phyloP scores from a whole-genome alignment of 2,888 invertebrate genomes.

The Tholera decimalis region DNA sequence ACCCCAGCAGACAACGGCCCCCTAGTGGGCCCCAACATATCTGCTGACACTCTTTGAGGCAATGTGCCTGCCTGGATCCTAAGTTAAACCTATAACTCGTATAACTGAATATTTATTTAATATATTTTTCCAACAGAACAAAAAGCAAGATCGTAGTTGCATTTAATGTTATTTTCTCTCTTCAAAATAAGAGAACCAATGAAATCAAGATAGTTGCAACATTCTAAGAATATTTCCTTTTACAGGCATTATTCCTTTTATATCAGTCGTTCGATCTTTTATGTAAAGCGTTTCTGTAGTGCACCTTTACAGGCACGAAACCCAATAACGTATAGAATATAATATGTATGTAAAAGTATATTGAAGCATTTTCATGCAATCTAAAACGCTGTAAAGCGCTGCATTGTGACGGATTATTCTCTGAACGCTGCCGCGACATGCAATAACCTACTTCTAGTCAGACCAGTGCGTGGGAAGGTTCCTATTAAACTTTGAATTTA shows the following conservation, averaged over 20 bases:
- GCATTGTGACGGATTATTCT: constrained; percentile 9
- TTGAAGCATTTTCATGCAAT: constrained; percentile 11
- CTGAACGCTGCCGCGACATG: not conserved
- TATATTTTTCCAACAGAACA: not conserved
- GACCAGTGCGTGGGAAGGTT: constrained; percentile 21
- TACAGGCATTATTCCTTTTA: constrained; percentile 32
- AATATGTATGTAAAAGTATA: constrained; percentile 37
- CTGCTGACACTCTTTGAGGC: too few species aligned
- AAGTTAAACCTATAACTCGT: too few species aligned
- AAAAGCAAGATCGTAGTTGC: not conserved
- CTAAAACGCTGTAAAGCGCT: constrained; percentile 4
- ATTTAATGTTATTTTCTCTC: not conserved
- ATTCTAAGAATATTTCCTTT: constrained; percentile 11
- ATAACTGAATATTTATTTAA: not conserved
- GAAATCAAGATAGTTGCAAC: constrained; percentile 11
- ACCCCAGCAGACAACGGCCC: too few species aligned
- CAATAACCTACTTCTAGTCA: constrained; percentile 14
- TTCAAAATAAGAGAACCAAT: constrained; percentile 5
- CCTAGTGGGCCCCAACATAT: too few species aligned
- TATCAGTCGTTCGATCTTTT: constrained; percentile 30
- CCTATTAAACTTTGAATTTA: constrained; percentile 19
- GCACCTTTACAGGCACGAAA: constrained; percentile 35
- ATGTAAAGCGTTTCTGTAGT: constrained; percentile 10
- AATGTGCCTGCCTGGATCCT: too few species aligned
- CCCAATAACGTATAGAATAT: constrained; percentile 39